Evolutionary conservation across 1,140 invertebrate species (phyloP).

Genomic region (Drosophila gunungcola): DNA sequence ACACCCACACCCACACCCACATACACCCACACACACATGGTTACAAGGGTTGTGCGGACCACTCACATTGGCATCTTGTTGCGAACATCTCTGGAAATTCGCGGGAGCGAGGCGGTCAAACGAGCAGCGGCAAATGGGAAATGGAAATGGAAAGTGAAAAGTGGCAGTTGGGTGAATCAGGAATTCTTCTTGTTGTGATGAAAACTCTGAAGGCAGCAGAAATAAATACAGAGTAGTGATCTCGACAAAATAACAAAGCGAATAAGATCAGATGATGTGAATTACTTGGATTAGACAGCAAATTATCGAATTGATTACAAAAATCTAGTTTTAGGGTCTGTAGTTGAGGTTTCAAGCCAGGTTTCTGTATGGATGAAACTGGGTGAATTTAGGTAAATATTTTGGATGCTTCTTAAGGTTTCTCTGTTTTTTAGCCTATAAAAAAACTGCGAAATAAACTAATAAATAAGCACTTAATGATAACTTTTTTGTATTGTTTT

Average conservation of each 20-base stretch:
- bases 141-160: conserved; percentile 17
- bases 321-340: too few relatives aligned
- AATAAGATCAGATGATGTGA: too few relatives aligned
- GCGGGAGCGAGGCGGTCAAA: conserved; percentile 51
- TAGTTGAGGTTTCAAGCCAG: too few relatives aligned
- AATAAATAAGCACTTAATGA: too few relatives aligned
- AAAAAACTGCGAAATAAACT: too few relatives aligned
- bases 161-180: not conserved
- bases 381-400: too few relatives aligned
- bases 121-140: conserved; percentile 28
- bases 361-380: too few relatives aligned
- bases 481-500: too few relatives aligned
- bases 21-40: conserved; percentile 28
- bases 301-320: too few relatives aligned
- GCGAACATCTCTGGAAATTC: conserved; percentile 37
- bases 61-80: conserved; percentile 32
- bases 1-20: conserved; percentile 1
- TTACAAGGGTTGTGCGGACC: conserved; percentile 59
- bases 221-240: not conserved
- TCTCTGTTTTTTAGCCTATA: too few relatives aligned
- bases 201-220: not conserved
- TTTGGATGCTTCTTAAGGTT: too few relatives aligned
- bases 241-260: not conserved
- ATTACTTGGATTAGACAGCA: too few relatives aligned
- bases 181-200: not conserved